phyloP scores from a whole-genome alignment of 2,113 vertebrate species.

The Herpetotheres cachinnans region DNA sequence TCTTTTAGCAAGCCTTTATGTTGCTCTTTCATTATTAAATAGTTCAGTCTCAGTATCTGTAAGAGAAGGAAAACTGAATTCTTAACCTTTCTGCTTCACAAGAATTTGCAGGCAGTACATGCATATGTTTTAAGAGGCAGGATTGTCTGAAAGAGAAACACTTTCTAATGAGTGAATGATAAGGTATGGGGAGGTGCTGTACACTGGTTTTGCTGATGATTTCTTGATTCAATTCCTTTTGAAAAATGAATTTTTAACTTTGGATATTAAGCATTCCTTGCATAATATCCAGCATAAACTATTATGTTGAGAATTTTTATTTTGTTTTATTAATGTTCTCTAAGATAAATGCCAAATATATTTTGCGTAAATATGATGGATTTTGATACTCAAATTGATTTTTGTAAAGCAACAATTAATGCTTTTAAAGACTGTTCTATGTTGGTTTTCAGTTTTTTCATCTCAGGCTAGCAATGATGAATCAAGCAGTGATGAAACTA shows the following conservation, averaged over 20 bases:
- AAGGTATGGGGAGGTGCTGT: not conserved
- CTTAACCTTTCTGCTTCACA: not conserved
- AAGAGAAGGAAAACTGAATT: not conserved
- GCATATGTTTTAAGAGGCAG: not conserved
- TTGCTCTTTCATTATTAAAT: not conserved
- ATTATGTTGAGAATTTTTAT: not conserved
- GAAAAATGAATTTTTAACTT: not conserved
- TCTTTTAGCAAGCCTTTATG: not conserved
- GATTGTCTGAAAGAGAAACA: not conserved
- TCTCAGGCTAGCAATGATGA: conserved; percentile 62
- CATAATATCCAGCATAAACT: not conserved
- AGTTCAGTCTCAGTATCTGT: not conserved
- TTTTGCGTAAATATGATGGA: not conserved
- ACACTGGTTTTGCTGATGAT: not conserved
- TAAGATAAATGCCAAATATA: not conserved
- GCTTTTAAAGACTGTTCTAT: not conserved
- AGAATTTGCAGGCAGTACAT: not conserved
- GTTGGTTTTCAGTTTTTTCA: conserved; percentile 55
- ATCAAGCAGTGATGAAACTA: conserved; percentile 83
- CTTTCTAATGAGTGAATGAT: not conserved
- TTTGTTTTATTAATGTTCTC: not conserved
- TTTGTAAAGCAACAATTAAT: not conserved
- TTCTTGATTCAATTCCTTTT: not conserved
- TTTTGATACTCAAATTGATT: not conserved
- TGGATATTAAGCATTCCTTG: not conserved